Evolutionary conservation across 2,888 invertebrate species (phyloP), one percentile per base, ranked within the genome.

Genomic region (Quadroppia sp.): DNA sequence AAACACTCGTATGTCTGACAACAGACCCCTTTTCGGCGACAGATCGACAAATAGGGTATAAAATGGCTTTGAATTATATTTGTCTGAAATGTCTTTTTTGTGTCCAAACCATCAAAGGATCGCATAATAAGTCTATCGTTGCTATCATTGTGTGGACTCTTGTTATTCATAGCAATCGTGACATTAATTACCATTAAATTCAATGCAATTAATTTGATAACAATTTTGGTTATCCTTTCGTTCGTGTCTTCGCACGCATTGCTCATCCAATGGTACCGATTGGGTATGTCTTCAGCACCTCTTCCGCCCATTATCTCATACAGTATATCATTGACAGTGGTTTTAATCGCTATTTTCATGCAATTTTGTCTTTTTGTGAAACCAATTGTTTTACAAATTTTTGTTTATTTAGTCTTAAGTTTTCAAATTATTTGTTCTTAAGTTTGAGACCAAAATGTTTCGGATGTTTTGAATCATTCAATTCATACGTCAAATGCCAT

Each of bases 21-120:
- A 71, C 30, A 32, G 72, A 72, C 72, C 72, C 1, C 61, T 72
- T 9, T 72, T 72, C 25, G 72, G 72, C 13, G 72, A 72, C 36
- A 9, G 61, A 25, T 45, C 45, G 0, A 30, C 32, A 4, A 40
- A 45, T 61, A 9, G 72, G 56, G 72, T 72, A 48, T 40, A 53
- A 53, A 53, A 23, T 53, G 56, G 4, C 9, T 23, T 53, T 9
- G 9, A 36, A 7, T 36, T 36, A 36, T 36, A 7, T 36, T 36
- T 36, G 36, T 36, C 9, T 36, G 9, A 36, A 36, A 36, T 36
- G 9, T 28, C 11, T 9, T 23, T 56, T 56, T 3, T 25, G 4
- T 56, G 6, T 40, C 30, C 32, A n/a, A n/a, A 15, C 36, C 23
- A 64, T 17, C 17, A 11, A n/a, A 72, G 72, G 72, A 72, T 59